Evolutionary conservation across 2,797 vertebrate species (phyloP), one percentile per base, ranked within the genome.

Genomic region (Podarcis siculus): DNA sequence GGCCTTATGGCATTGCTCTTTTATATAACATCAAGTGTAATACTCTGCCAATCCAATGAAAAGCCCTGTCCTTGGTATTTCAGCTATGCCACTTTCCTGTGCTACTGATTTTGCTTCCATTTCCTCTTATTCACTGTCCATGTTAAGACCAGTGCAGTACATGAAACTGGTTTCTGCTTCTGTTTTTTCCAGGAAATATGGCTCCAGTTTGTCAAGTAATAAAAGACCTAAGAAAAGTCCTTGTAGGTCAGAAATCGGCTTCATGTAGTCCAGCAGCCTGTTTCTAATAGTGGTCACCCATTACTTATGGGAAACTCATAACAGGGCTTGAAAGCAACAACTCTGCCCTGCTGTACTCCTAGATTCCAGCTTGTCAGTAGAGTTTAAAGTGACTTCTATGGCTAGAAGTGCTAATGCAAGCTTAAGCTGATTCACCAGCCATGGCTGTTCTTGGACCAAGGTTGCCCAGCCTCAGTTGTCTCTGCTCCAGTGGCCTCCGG

Each of bases 81-180:
- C 23, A 45, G 5, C 87, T 86, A 17, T 4, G 89, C 39, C 85
- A 91, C 83, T 25, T 79, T 1, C 61, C 61, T 61, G 17, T 75
- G 80, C 87, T 92, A 86, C 45, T 94, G 91, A 90, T 88, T 15
- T 2, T 37, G 58, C 72, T n/a, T 89, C 39, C 30, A 88, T 93
- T 95, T 94, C 3, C 67, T 93, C 49, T 90, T 25, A 71, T 8
- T 69, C 75, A 67, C 88, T 67, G 83, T 86, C 80, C 83, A 71
- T 25, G 91, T 7, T 7, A 87, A 64, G 3, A 82, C 32, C 82
- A 25, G 49, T 75, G 39, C n/a, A 2, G 21, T 55, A 91, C 72
- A 84, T 66, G 27, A 89, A 92, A 66, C 87, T 67, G 85, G 89
- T 80, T 75, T 82, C 88, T 15, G 80, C 86, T 89, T 66, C 85